phyloP scores from a whole-genome alignment of 2,113 vertebrate genomes.

The Malaclemys terrapin region DNA sequence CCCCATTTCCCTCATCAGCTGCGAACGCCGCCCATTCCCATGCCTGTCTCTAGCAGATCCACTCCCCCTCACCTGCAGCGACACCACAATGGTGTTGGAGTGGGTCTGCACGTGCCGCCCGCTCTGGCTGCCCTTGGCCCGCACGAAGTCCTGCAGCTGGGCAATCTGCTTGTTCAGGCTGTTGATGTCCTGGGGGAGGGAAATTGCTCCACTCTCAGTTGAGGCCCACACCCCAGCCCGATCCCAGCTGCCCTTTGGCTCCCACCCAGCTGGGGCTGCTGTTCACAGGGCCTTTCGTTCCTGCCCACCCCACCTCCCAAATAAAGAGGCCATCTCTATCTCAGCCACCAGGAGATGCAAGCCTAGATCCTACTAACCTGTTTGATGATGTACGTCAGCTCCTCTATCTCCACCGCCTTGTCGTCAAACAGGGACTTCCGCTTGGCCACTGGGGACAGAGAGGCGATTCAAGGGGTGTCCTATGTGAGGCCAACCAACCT shows the following conservation, averaged over 20 bases:
- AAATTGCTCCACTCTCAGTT: neutral
- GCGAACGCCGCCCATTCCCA: neutral
- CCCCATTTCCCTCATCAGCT: neutral
- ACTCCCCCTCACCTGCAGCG: conserved; percentile 85
- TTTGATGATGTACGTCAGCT: conserved; percentile 94
- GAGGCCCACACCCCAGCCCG: neutral
- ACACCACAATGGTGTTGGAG: conserved; percentile 95
- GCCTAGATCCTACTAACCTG: conserved; percentile 77
- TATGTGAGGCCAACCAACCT: neutral
- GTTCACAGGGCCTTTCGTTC: neutral
- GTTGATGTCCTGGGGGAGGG: conserved; percentile 87
- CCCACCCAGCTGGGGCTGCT: neutral
- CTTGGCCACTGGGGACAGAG: conserved; percentile 88
- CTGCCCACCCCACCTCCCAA: neutral
- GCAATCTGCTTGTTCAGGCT: conserved; percentile 95
- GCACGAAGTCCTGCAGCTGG: conserved; percentile 91
- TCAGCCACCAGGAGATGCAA: neutral
- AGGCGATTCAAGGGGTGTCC: neutral
- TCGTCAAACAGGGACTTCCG: conserved; percentile 94
- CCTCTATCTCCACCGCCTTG: conserved; percentile 93
- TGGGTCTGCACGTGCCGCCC: conserved; percentile 92
- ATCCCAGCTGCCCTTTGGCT: no score
- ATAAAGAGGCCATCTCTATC: neutral
- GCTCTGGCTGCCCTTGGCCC: conserved; percentile 85
- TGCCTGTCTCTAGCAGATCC: neutral